Percentiles rank a stretch among this genome's conserved stretches.
These are phyloP conservation scores for Pseudorhombus dupliciocellatus DNA, from an alignment of 2,113 vertebrate species.

Conservation along the genomic window DNA sequence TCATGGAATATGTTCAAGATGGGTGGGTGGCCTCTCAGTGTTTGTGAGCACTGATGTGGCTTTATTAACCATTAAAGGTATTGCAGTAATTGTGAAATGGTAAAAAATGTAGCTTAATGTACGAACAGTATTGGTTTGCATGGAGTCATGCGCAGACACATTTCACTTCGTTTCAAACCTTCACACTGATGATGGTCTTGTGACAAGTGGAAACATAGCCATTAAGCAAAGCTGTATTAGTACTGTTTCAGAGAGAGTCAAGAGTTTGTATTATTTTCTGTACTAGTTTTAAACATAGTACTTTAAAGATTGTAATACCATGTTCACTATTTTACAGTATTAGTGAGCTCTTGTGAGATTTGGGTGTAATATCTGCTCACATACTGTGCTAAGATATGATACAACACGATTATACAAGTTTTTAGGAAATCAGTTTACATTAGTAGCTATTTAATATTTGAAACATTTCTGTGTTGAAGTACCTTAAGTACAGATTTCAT, in stretches of 20 bases:
- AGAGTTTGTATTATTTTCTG: neutral
- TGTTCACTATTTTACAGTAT: too few species aligned
- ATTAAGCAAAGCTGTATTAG: neutral
- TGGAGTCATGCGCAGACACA: too few species aligned
- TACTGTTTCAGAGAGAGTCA: neutral
- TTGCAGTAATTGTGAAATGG: neutral
- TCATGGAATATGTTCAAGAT: constrained; percentile 12
- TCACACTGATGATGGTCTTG: neutral
- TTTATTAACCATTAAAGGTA: constrained; percentile 9
- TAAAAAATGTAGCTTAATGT: neutral
- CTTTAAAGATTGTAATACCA: neutral
- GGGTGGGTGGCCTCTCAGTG: constrained; percentile 1
- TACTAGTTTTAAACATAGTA: neutral
- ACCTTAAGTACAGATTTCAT: neutral
- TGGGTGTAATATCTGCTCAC: neutral
- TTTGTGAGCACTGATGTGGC: constrained; percentile 4
- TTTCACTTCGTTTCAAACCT: constrained; percentile 1
- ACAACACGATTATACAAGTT: too few species aligned
- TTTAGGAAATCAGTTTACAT: too few species aligned
- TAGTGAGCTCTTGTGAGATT: neutral
- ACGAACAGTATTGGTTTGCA: neutral
- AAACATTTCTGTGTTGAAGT: neutral
- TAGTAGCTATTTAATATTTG: neutral
- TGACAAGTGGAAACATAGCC: neutral
- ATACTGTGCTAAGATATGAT: too few species aligned